These are phyloP conservation scores for Scrobipalpa costella DNA, from an alignment of 2,888 invertebrate species.

Conservation along the genomic window DNA sequence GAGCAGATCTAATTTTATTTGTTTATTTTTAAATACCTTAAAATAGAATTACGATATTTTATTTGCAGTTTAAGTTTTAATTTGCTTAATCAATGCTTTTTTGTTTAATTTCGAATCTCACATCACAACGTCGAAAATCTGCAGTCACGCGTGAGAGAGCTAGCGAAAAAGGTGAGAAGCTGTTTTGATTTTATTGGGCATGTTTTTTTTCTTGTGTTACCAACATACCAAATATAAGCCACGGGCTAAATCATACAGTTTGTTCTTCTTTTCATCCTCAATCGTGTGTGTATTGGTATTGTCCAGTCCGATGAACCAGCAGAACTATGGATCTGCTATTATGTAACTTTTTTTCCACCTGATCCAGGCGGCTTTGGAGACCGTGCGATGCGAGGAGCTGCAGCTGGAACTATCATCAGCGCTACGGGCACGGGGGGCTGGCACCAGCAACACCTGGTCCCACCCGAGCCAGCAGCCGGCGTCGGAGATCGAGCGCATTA, in stretches of 20 bases:
- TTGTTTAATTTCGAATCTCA: neutral
- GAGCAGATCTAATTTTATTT: no score
- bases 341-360: neutral
- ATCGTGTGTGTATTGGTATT: no score
- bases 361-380: conserved; percentile 83
- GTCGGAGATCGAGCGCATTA: conserved; percentile 94
- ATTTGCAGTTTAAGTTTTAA: neutral
- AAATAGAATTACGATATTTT: no score
- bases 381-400: conserved; percentile 92
- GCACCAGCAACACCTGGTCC: conserved; percentile 64
- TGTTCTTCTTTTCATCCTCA: no score
- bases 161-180: neutral
- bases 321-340: neutral
- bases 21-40: no score
- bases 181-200: neutral
- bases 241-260: no score
- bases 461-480: conserved; percentile 75
- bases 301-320: no score
- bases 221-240: no score
- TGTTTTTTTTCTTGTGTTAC: neutral
- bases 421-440: conserved; percentile 72
- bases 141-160: conserved; percentile 10
- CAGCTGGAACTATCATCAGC: conserved; percentile 92
- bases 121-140: neutral
- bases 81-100: conserved; percentile 3